Evolutionary conservation across 2,113 vertebrate genomes (phyloP).

Genomic region (Lagenorhynchus albirostris): DNA sequence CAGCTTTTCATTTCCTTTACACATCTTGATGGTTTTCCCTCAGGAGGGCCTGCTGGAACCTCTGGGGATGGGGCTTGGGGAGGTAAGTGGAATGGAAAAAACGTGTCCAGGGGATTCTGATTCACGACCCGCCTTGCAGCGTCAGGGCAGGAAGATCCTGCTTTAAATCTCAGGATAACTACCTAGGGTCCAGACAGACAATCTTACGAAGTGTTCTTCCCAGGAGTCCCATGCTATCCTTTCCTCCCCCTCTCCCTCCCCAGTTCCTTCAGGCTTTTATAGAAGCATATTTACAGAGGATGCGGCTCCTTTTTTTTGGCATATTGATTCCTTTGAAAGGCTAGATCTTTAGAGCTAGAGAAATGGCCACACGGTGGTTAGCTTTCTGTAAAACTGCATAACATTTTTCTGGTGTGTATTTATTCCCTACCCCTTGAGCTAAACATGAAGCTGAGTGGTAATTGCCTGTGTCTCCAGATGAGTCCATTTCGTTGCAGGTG

Average conservation of each 20-base stretch:
- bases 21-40: neutral
- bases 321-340: conserved; percentile 2
- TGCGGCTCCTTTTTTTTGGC: neutral
- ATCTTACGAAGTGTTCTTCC: neutral
- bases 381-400: neutral
- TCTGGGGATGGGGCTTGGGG: neutral
- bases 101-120: neutral
- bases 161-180: neutral
- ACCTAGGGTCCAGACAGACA: neutral
- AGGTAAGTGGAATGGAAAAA: neutral
- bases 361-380: neutral
- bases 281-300: neutral
- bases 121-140: neutral
- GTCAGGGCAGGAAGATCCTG: neutral
- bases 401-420: neutral
- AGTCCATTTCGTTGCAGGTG: conserved; percentile 16
- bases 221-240: neutral
- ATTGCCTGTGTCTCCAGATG: neutral
- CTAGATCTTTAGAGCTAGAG: neutral
- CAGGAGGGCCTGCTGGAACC: neutral
- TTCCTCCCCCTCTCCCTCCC: neutral
- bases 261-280: neutral
- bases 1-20: neutral
- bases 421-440: conserved; percentile 23
- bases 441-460: neutral